These are phyloP conservation scores for Montipora capricornis DNA, from an alignment of 64 coral and sea anemone species.

Conservation along the genomic window DNA sequence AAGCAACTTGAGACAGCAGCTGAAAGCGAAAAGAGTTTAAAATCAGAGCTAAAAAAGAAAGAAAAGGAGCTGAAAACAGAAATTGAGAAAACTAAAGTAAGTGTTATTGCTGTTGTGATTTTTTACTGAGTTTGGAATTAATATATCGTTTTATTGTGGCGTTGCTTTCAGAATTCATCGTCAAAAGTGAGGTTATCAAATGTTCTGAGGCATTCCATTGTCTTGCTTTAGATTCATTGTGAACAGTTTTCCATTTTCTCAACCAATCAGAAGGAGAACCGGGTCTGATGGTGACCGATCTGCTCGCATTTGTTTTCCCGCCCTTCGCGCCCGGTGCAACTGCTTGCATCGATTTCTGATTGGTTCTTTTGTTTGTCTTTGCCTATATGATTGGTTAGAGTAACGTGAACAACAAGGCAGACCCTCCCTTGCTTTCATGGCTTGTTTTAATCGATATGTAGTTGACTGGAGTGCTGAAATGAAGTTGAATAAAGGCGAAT, in stretches of 20 bases:
- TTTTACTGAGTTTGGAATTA: too few species aligned
- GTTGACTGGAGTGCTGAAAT: neutral
- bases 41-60: conserved; percentile 23
- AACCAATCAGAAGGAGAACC: neutral
- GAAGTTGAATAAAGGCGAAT: neutral
- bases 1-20: conserved; percentile 5
- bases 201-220: too few species aligned
- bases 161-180: too few species aligned
- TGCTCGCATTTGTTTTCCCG: neutral
- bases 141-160: too few species aligned
- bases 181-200: too few species aligned
- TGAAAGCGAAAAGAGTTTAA: conserved; percentile 18
- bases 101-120: neutral
- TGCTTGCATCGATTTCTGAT: neutral
- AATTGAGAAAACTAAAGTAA: conserved; percentile 20
- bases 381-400: neutral
- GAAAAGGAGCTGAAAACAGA: conserved; percentile 42
- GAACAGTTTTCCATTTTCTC: neutral
- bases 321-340: neutral
- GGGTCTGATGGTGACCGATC: too few species aligned
- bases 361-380: neutral
- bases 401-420: neutral
- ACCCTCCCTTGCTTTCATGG: neutral
- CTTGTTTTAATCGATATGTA: neutral
- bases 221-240: too few species aligned